Base-by-base conservation (phyloP, 1,140 invertebrate genomes). In the Temnothorax nylanderi region DNA sequence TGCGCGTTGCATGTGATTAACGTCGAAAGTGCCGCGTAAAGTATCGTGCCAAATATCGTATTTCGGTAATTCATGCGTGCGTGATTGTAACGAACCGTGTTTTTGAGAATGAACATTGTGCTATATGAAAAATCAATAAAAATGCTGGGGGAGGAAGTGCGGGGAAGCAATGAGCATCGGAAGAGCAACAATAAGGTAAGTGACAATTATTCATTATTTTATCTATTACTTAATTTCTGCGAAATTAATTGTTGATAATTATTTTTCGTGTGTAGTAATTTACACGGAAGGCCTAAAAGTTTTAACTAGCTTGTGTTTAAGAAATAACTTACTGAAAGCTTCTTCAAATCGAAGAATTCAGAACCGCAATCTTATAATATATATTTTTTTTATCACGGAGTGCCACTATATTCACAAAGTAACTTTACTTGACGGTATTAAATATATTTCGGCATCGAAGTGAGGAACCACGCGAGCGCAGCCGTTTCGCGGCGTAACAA, bases 401-500 rank as follows among this genome's bases (percentile, higher is more conserved):
- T 34, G 10, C 18, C 58, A 13, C 4, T 54, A 7, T 54, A 44
- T 56, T 34, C 49, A 44, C 21, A 34, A 60, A 82, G 26, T 49
- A 47, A 54, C 8, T 47, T n/a, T 11, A 41, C 26, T 60, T 37
- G 54, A 72, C 51, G 34, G 16, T 54, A 37, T 56, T 21, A 34
- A 75, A 47, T 74, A 54, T 32, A 44, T 82, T 82, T 82, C 11
- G 80, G 54, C 34, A 34, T 60, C 51, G 7, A 74, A 47, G 37
- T 51, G 11, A 47, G 64, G 62, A 81, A 71, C 77, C 37, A 16
- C 41, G 51, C 67, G 80, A 72, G 67, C 76, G 47, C 54, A 32
- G 81, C 32, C 76, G 88, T 62, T 89, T 76, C 72, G 80, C 54
- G 62, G 71, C 60, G 80, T 84, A 84, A 84, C 80, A 84, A 84